These are phyloP conservation scores for Tholera decimalis DNA, from an alignment of 2,888 invertebrate genomes.

Conservation along the genomic window DNA sequence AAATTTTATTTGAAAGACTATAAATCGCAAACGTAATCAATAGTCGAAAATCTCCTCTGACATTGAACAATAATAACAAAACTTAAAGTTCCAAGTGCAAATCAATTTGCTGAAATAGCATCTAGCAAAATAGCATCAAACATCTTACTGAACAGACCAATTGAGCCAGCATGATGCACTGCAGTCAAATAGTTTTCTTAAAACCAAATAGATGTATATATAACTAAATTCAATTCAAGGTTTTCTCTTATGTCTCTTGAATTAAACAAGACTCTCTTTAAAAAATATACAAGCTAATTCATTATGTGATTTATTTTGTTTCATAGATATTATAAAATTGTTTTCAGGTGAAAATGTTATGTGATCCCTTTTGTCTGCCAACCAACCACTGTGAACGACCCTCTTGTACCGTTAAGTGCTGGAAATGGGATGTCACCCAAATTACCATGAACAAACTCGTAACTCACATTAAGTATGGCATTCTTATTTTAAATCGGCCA, in stretches of 20 bases:
- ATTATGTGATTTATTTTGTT: not conserved
- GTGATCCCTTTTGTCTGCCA: slow-evolving; percentile 69
- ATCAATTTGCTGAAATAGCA: slow-evolving; percentile 25
- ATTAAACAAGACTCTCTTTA: not conserved
- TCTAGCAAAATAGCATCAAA: slow-evolving; percentile 16
- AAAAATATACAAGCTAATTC: not conserved
- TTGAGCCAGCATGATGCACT: too few relatives aligned
- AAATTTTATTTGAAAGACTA: not conserved
- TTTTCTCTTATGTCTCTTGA: not conserved
- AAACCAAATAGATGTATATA: not conserved
- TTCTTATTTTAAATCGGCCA: slow-evolving; percentile 93
- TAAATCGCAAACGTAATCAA: not conserved
- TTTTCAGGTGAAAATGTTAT: slow-evolving; percentile 71
- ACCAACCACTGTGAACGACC: slow-evolving; percentile 65
- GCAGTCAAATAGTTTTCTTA: not conserved
- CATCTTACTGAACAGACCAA: slow-evolving; percentile 1
- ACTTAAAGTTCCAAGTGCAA: slow-evolving; percentile 53
- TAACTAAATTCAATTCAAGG: not conserved
- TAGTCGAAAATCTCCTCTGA: slow-evolving; percentile 14
- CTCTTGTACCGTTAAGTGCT: slow-evolving; percentile 68
- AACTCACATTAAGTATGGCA: slow-evolving; percentile 88
- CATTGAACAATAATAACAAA: slow-evolving; percentile 25
- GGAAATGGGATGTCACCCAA: slow-evolving; percentile 79
- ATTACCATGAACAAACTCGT: slow-evolving; percentile 59
- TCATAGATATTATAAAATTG: slow-evolving; percentile 12